Evolutionary conservation across 2,888 invertebrate genomes (phyloP), one percentile per base, ranked within the genome.

Genomic region (Agonopterix heracliana): DNA sequence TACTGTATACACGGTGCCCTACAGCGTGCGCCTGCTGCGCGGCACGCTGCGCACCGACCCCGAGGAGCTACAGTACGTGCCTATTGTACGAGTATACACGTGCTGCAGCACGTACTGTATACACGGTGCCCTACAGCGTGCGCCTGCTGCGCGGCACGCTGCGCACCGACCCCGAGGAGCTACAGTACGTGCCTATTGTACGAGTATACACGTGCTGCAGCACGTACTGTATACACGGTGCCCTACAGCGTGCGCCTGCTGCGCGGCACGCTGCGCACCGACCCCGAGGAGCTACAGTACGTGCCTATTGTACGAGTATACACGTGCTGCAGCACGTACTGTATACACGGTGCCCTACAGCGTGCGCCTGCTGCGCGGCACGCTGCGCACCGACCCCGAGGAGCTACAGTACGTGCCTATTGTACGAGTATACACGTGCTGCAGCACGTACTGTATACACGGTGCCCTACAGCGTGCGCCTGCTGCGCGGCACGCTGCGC

Each of bases 121-220:
- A n/a, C n/a, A n/a, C n/a, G n/a, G 56, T 79, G 72, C 79, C 81
- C 45, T 84, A 74, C 78, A 71, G 73, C 66, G 66, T 82, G 74
- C 77, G 75, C 5, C 64, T 85, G 61, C 54, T 72, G 69, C 76
- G 72, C 49, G 80, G 78, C 63, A 68, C 74, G 56, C 67, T 79
- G 49, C 52, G 48, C 44, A 59, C 70, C 35, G 36, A 47, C 34
- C 77, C 78, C 11, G 26, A 3, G 9, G 47, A 56, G 10, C 53
- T 79, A 45, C 70, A 76, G 78, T 79, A 36, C 61, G 77, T 66
- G n/a, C n/a, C n/a, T n/a, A 47, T 2, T 34, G 11, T 11, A 10
- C n/a, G n/a, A n/a, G 7, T 26, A 26, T 26, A 26, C 26, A 26
- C 26, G 26, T 7, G 5, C 5, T 26, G 7, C 5, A 7, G 26